Evolutionary conservation across 1,140 invertebrate species (phyloP), one percentile per base, ranked within the genome.

Genomic region (Calliopsis andreniformis): DNA sequence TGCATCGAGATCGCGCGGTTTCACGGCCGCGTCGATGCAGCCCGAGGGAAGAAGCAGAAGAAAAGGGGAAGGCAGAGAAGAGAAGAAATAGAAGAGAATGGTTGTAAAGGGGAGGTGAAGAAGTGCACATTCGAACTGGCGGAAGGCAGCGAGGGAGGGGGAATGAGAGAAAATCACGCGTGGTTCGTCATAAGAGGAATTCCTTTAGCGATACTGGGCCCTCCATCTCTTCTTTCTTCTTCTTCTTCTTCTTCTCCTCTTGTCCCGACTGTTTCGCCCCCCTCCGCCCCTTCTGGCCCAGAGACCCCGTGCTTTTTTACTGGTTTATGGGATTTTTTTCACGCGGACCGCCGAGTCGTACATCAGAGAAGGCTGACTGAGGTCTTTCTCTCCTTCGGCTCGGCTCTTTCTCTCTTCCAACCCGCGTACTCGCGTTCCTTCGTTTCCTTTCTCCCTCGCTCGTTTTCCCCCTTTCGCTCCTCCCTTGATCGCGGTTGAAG

Each of bases 321-420:
- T 91, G 90, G 87, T 91, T 92, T 92, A 92, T 91, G 91, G 88
- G 89, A 91, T 91, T 92, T 91, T 92, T 92, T 92, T 91, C 90
- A 90, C 89, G 89, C 89, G 87, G 79, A 87, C 86, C 75, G 86
- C 78, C 86, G 76, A 91, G 90, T 91, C 90, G 88, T 91, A 91
- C 89, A 90, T 91, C 89, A 91, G 89, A 87, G 84, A 79, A 78
- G 84, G 77, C 85, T 88, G 87, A 87, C 87, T 87, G 81, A 76
- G 61, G 56, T 83, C 80, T 79, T 67, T 78, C 69, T 82, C 81
- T 79, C 59, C 55, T 71, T 73, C 28, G 53, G 61, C 43, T 53
- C 45, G 20, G 45, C 23, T 62, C 39, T 58, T 28, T 32, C 58
- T 45, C 63, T 45, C 70, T 53, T 18, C 16, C 32, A 12, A n/a